phyloP scores from a whole-genome alignment of 1,140 invertebrate genomes.

The Dendroctonus valens region DNA sequence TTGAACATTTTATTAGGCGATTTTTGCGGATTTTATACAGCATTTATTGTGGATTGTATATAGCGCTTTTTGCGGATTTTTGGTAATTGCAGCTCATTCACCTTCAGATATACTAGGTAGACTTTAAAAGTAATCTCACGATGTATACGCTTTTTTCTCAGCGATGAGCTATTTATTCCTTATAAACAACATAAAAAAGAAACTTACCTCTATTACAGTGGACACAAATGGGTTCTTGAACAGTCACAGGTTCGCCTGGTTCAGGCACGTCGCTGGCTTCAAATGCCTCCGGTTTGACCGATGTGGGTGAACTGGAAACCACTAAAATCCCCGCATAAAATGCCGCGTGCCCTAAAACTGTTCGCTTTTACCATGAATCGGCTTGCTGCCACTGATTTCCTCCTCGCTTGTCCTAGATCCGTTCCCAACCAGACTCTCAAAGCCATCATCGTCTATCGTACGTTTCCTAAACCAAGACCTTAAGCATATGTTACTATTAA shows the following conservation, averaged over 20 bases:
- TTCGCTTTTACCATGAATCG: neutral
- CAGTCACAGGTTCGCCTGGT: neutral
- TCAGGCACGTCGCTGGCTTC: neutral
- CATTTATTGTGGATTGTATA: too few relatives aligned
- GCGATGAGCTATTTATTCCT: too few relatives aligned
- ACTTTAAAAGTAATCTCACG: too few relatives aligned
- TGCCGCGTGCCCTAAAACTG: neutral
- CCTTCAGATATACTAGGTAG: too few relatives aligned
- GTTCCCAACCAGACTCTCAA: conserved; percentile 82
- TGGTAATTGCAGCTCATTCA: too few relatives aligned
- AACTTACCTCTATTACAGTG: conserved; percentile 25
- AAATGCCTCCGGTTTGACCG: conserved; percentile 2
- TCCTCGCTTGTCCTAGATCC: conserved; percentile 65
- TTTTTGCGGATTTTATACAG: too few relatives aligned
- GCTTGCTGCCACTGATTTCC: conserved; percentile 23
- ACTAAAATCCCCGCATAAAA: neutral
- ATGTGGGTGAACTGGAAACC: conserved; percentile 3
- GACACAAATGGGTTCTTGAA: conserved; percentile 16
- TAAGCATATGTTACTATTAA: conserved; percentile 2
- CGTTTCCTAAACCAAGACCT: conserved; percentile 28
- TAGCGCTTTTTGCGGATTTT: too few relatives aligned
- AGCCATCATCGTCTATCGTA: conserved; percentile 71
- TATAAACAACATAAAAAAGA: too few relatives aligned
- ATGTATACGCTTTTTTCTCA: too few relatives aligned
- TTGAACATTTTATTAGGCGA: too few relatives aligned